Percentiles rank a stretch among this genome's conserved stretches.
Conservation (phyloP, 2,113 vertebrate genomes). For the Gallinago undulata region DNA sequence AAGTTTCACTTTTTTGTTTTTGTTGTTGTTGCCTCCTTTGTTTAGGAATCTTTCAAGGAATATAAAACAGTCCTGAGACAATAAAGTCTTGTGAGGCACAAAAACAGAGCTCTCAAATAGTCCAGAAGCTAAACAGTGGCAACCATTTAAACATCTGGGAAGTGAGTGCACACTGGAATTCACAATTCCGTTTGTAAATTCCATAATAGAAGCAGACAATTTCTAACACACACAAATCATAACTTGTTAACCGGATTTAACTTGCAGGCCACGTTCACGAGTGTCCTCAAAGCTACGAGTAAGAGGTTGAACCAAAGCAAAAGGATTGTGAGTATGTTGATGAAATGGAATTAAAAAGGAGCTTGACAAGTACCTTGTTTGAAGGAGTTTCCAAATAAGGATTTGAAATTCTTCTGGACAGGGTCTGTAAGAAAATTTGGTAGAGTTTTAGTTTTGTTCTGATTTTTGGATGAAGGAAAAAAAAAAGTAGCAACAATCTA, state of each 20-base stretch:
- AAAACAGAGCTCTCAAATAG: background rate
- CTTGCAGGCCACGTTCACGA: background rate
- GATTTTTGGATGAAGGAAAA: background rate
- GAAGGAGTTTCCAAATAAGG: slow-evolving; percentile 76
- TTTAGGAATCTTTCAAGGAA: background rate
- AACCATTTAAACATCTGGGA: background rate
- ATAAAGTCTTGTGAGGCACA: background rate
- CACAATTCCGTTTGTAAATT: background rate
- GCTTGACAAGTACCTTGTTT: slow-evolving; percentile 72
- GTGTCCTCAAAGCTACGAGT: background rate
- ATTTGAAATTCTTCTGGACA: slow-evolving; percentile 81
- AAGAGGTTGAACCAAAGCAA: background rate
- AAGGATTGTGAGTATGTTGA: background rate
- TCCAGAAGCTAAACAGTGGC: background rate
- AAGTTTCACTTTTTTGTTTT: background rate
- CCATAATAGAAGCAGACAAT: background rate
- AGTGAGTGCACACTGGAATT: rapidly evolving
- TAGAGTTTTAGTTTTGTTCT: background rate
- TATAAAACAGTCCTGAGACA: background rate
- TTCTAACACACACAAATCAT: background rate
- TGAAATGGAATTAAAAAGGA: background rate
- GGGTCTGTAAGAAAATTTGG: slow-evolving; percentile 65
- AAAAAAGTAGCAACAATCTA: background rate
- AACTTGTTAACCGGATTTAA: slow-evolving; percentile 4
- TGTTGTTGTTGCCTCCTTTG: background rate